Evolutionary conservation across 2,888 invertebrate genomes (phyloP).

Genomic region (Drymonia ruficornis): DNA sequence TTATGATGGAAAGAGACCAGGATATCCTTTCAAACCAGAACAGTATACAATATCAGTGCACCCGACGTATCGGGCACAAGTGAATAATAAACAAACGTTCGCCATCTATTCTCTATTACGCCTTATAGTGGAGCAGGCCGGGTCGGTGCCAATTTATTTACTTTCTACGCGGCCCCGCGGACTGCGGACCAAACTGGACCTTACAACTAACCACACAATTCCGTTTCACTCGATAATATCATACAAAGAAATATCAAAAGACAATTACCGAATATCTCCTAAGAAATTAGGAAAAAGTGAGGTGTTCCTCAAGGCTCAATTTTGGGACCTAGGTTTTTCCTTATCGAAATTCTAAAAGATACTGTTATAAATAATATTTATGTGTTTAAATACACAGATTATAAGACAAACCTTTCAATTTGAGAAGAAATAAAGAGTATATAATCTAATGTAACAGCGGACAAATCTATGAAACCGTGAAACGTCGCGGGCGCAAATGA

Average conservation of each 20-base stretch:
- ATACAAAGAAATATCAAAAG: constrained; percentile 5
- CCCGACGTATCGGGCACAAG: constrained; percentile 3
- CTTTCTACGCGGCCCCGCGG: constrained; percentile 50
- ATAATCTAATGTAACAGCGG: constrained; percentile 31
- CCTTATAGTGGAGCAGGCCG: constrained; percentile 11
- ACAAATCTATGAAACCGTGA: constrained; percentile 45
- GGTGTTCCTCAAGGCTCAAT: not conserved
- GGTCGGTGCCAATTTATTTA: constrained; percentile 54
- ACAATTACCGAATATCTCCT: not conserved
- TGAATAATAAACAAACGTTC: constrained; percentile 9
- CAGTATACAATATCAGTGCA: constrained; percentile 2
- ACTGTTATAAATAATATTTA: too few relatives aligned
- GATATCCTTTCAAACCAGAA: not conserved
- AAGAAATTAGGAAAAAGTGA: not conserved
- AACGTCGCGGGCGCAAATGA: constrained; percentile 45
- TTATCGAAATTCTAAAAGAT: too few relatives aligned
- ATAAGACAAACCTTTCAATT: constrained; percentile 43
- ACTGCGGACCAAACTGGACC: constrained; percentile 17
- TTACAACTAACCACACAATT: constrained; percentile 15
- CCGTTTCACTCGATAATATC: constrained; percentile 9
- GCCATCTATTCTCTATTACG: constrained; percentile 7
- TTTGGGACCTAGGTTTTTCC: not conserved
- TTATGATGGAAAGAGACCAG: not conserved
- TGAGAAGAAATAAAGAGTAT: constrained; percentile 34
- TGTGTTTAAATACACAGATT: constrained; percentile 14